Base-by-base conservation (phyloP, 2,113 vertebrate genomes). In the Rhadina sibilatrix region DNA sequence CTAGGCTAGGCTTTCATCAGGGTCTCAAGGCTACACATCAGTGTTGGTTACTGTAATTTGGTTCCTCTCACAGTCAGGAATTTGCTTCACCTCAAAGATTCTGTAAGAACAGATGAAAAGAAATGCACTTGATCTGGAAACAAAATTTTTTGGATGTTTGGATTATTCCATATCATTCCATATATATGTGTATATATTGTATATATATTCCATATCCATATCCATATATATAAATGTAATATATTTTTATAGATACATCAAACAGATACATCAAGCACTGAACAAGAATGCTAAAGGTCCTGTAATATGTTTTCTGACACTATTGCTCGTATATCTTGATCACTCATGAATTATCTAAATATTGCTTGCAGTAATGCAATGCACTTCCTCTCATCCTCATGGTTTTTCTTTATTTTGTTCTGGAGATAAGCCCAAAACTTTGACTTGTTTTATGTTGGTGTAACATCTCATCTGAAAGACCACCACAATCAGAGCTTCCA, bases 121-220 rank as follows among this genome's bases (percentile, higher is more conserved):
- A 87, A 84, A 75, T 19, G 10, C 8, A 65, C 11, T 40, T 44
- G 10, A 64, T 61, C 42, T 44, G 31, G 24, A 76, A 9, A 18
- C 4, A 2, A 7, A 12, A n/a, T 7, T 65, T 53, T 64, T 37
- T 2, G 0, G 1, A 10, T 33, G 18, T 40, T 65, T 57, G 27
- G 13, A 65, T 17, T 61, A 28, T 35, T 86, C n/a, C n/a, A n/a
- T n/a, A n/a, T n/a, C n/a, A n/a, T n/a, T n/a, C n/a, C n/a, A n/a
- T n/a, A n/a, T n/a, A n/a, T n/a, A n/a, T n/a, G n/a, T n/a, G n/a
- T n/a, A n/a, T n/a, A n/a, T n/a, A n/a, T n/a, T n/a, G n/a, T n/a
- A n/a, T n/a, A n/a, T n/a, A n/a, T n/a, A n/a, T n/a, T n/a, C n/a
- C n/a, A n/a, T n/a, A n/a, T n/a, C n/a, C n/a, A n/a, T n/a, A n/a